Evolutionary conservation across 2,113 vertebrate species (phyloP).

Genomic region (Pseudopipra pipra): DNA sequence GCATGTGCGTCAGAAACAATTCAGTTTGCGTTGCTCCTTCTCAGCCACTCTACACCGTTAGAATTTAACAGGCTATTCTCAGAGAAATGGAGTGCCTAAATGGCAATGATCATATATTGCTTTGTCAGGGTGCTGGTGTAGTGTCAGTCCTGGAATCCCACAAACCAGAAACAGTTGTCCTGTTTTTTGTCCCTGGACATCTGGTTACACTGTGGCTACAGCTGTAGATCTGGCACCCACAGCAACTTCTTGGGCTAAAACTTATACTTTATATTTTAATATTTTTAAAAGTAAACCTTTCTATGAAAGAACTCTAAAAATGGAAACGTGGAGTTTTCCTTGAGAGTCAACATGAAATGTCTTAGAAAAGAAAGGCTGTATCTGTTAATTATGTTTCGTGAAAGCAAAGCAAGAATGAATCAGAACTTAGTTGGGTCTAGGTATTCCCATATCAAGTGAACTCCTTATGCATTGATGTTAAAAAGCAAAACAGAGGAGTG

Average conservation of each 20-base stretch:
- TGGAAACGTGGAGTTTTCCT: neutral
- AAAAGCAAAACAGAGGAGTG: neutral
- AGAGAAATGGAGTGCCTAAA: neutral
- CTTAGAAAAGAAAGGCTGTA: neutral
- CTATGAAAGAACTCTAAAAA: neutral
- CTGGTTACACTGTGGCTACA: neutral
- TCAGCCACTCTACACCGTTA: rapidly evolving
- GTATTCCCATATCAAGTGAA: neutral
- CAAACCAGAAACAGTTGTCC: neutral
- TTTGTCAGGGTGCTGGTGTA: rapidly evolving
- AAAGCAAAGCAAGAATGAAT: neutral
- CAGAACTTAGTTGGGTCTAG: neutral
- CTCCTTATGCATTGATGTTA: neutral
- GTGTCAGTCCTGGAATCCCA: neutral
- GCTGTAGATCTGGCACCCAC: neutral
- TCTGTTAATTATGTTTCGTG: neutral
- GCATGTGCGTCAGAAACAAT: neutral
- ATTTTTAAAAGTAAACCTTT: neutral
- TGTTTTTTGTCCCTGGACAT: neutral
- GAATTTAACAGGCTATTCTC: neutral
- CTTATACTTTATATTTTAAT: neutral
- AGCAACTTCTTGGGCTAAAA: neutral
- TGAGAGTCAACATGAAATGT: neutral
- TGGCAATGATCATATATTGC: neutral
- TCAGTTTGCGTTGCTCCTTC: neutral